Evolutionary conservation across 2,797 vertebrate genomes (phyloP), one percentile per base, ranked within the genome.

Genomic region (Acipenser ruthenus): DNA sequence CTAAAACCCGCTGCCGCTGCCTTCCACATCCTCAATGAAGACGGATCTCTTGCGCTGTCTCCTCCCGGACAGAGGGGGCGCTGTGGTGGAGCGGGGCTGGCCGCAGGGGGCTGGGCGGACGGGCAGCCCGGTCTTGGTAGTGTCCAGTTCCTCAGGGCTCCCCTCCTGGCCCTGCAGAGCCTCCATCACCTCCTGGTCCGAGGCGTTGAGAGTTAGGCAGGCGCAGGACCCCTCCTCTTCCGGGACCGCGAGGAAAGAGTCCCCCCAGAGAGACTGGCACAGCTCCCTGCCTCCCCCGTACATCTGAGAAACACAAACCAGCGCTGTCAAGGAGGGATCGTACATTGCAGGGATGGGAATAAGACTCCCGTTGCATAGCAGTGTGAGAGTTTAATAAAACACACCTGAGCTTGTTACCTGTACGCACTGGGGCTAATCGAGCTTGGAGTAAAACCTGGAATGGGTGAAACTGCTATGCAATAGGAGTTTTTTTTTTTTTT

Each of bases 1-100:
- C 82, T 92, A 90, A 74, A 90, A 79, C 67, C 90, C 89, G 8
- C 93, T 94, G 0, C 91, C 93, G 0, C 93, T 94, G 9, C 91
- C 90, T 10, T 86, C 86, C 2, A 80, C 74, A 0, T 93, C 80
- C 0, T 88, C 83, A 47, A 82, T 68, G 1, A 83, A 65, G 15
- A 89, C 10, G 0, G 86, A 84, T 58, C 84, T 88, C 23, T 89
- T 86, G 59, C 73, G 86, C 66, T 87, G 75, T 66, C 73, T 71
- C 6, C 69, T 74, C 49, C 69, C 72, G 62, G 76, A 68, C 69
- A 71, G 79, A 64, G 62, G 73, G 10, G 80, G 77, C 7, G 10
- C 53, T 15, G 73, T n/a, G 18, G 78, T 71, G 71, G 78, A 79
- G 72, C 64, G 55, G 61, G 18, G 51, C 4, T 75, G 64, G 59